phyloP scores from a whole-genome alignment of 1,140 invertebrate genomes.

The Meteorus sp. region DNA sequence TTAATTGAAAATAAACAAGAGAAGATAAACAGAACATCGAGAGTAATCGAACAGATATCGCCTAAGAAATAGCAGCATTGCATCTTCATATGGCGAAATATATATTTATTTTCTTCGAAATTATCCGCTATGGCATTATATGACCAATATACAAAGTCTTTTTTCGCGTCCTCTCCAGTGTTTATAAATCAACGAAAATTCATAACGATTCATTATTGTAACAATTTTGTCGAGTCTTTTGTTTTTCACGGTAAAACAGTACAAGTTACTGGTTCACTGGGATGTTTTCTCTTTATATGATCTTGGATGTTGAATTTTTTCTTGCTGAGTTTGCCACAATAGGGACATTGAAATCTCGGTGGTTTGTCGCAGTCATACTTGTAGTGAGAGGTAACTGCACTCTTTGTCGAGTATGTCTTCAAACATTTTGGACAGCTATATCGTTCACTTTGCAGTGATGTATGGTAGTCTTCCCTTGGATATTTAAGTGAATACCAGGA shows the following conservation, averaged over 20 bases:
- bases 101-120: too few relatives aligned
- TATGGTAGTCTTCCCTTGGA: background rate
- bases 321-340: slow-evolving; percentile 57
- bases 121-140: too few relatives aligned
- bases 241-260: slow-evolving; percentile 40
- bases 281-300: slow-evolving; percentile 51
- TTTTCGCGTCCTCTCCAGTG: too few relatives aligned
- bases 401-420: slow-evolving; percentile 64
- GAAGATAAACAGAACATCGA: too few relatives aligned
- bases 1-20: too few relatives aligned
- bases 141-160: too few relatives aligned
- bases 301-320: slow-evolving; percentile 57
- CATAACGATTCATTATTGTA: too few relatives aligned
- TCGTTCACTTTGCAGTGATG: slow-evolving; percentile 35
- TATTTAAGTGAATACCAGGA: background rate
- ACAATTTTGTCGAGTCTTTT: too few relatives aligned
- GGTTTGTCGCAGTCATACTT: slow-evolving; percentile 60
- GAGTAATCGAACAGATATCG: too few relatives aligned
- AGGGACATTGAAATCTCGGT: slow-evolving; percentile 56
- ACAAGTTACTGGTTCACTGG: slow-evolving; percentile 35
- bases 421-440: slow-evolving; percentile 61
- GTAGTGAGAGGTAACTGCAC: slow-evolving; percentile 63
- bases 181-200: too few relatives aligned
- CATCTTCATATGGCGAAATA: too few relatives aligned
- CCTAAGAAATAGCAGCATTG: too few relatives aligned